Conservation (phyloP, 2,888 invertebrate species). For the Cecidostiba fungosa region DNA sequence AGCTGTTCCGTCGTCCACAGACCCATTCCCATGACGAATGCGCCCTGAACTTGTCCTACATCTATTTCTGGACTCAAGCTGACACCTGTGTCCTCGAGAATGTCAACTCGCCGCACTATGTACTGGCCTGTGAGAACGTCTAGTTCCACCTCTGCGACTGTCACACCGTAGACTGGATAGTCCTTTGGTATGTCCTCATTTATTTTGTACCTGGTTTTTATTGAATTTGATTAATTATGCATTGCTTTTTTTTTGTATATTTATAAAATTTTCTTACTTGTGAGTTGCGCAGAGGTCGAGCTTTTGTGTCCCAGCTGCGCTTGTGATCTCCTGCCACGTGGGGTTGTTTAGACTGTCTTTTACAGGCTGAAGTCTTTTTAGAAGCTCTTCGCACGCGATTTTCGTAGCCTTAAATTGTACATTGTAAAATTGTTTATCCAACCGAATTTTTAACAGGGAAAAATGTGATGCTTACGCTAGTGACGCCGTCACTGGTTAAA, state of each 20-base stretch:
- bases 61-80: constrained; percentile 88
- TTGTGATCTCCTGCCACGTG: constrained; percentile 83
- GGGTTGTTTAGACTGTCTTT: constrained; percentile 81
- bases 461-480: constrained; percentile 70
- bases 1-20: constrained; percentile 89
- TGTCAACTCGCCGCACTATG: constrained; percentile 85
- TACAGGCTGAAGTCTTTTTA: constrained; percentile 84
- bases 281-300: constrained; percentile 85
- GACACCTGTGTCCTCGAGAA: constrained; percentile 88
- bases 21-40: constrained; percentile 89
- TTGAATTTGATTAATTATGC: background rate
- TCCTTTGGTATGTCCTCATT: constrained; percentile 42
- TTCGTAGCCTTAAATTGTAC: constrained; percentile 84
- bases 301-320: constrained; percentile 81
- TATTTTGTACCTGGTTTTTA: constrained; percentile 1
- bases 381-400: constrained; percentile 85
- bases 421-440: background rate
- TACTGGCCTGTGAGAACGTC: constrained; percentile 91
- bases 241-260: background rate
- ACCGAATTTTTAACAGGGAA: background rate
- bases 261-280: constrained; percentile 77
- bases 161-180: constrained; percentile 85
- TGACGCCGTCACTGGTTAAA: constrained; percentile 86
- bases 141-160: constrained; percentile 87
- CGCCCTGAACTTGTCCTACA: constrained; percentile 90